These are phyloP conservation scores for Butastur rufipennis DNA, from an alignment of 2,113 vertebrate species.

Conservation along the genomic window DNA sequence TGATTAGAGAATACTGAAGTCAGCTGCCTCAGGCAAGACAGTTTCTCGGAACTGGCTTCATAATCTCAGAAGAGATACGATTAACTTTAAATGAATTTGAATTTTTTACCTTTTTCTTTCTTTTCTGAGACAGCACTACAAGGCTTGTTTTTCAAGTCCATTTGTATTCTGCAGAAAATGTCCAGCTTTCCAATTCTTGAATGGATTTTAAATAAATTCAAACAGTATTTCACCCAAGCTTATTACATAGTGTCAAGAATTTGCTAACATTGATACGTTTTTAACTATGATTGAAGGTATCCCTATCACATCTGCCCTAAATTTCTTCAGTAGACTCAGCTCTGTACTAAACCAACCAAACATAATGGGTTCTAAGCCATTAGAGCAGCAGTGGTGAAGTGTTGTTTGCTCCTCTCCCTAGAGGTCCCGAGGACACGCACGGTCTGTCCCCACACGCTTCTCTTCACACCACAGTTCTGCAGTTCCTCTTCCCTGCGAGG, in stretches of 20 bases:
- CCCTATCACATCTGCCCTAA: neutral
- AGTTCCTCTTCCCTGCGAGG: neutral
- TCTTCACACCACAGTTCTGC: neutral
- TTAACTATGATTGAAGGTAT: neutral
- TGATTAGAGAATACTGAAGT: conserved; percentile 19
- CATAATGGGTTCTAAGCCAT: neutral
- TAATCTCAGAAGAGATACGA: neutral
- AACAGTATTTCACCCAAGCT: neutral
- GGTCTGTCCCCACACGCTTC: neutral
- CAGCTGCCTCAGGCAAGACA: conserved; percentile 18
- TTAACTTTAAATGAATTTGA: conserved; percentile 22
- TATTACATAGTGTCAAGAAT: neutral
- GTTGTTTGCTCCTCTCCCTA: neutral
- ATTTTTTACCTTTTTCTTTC: neutral
- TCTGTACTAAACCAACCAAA: neutral
- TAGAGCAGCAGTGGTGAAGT: neutral
- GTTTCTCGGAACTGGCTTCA: conserved; percentile 9
- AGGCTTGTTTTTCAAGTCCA: neutral
- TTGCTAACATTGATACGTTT: neutral
- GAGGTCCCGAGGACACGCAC: neutral
- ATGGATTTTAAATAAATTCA: neutral
- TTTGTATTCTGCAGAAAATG: neutral
- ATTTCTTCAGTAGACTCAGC: neutral
- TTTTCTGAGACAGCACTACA: neutral
- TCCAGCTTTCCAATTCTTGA: neutral